These are phyloP conservation scores for Rhinatrema bivittatum DNA, from an alignment of 2,797 vertebrate species.

Conservation along the genomic window DNA sequence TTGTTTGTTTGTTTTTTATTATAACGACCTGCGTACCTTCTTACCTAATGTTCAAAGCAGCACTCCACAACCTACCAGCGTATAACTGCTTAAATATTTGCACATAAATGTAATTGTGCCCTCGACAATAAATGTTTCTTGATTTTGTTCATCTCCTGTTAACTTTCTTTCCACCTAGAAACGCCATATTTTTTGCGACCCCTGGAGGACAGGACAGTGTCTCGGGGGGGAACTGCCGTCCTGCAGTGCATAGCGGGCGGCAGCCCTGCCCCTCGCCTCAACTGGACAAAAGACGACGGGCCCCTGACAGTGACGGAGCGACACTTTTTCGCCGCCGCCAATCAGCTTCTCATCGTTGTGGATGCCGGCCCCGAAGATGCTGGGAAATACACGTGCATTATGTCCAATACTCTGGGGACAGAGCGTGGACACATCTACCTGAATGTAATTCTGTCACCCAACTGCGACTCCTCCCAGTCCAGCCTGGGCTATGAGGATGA, in stretches of 20 bases:
- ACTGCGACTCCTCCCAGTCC: conserved; percentile 57
- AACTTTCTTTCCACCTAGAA: conserved; percentile 38
- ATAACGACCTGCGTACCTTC: too few relatives aligned
- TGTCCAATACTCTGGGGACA: conserved; percentile 72
- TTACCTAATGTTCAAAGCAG: too few relatives aligned
- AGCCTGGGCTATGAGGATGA: conserved; percentile 52
- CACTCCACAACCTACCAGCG: too few relatives aligned
- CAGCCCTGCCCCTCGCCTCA: conserved; percentile 68
- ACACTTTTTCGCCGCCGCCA: conserved; percentile 70
- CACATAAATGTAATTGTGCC: too few relatives aligned
- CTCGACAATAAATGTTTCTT: too few relatives aligned
- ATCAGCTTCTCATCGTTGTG: conserved; percentile 74
- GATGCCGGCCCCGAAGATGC: conserved; percentile 64
- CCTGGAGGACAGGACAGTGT: conserved; percentile 65
- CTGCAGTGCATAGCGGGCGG: conserved; percentile 73
- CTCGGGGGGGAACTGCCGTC: conserved; percentile 66
- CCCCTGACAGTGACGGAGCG: conserved; percentile 62
- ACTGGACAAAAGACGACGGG: conserved; percentile 73
- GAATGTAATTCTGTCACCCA: conserved; percentile 58
- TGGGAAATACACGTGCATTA: conserved; percentile 71
- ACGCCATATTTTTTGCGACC: conserved; percentile 69
- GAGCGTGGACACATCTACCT: conserved; percentile 70
- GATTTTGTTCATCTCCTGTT: not conserved
- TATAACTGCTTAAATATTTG: too few relatives aligned
- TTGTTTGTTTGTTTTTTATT: too few relatives aligned